Evolutionary conservation across 1,140 invertebrate species (phyloP), one percentile per base, ranked within the genome.

Genomic region (Ridgeia piscesae): DNA sequence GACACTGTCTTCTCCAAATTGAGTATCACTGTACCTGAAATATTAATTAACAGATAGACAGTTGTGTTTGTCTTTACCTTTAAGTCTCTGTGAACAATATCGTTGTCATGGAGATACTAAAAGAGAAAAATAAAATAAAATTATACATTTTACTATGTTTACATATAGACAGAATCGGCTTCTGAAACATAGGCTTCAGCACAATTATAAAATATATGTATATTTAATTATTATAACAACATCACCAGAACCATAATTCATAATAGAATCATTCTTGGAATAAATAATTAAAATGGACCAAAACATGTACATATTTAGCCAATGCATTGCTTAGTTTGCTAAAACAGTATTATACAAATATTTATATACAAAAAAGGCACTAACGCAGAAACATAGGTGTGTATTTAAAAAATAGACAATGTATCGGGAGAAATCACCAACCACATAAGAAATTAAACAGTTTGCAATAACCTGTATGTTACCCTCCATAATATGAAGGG

Each of bases 71-170:
- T 21, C 2, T 77, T 91, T 92, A 95, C 95, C 93, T 96, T 96
- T 34, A 96, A 94, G 92, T 96, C 96, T 88, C 96, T 94, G 93
- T 96, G 96, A 34, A 96, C 95, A 33, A 96, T 95, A 34, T 94
- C 96, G 93, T 96, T 95, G 17, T 94, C 93, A 93, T 96, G 96
- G 21, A 96, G 95, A 94, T 96, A 96, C 96, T 96, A 94, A n/a
- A 95, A 95, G n/a, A n/a, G n/a, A n/a, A 48, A n/a, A 91, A 34
- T 27, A 6, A 90, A 0, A 77, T 27, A 77, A 77, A 77, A 21
- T 50, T 50, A 50, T 77, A 77, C 42, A 6, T 42, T 42, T 42
- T 42, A 42, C 42, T 6, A 42, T 42, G 42, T 42, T 77, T 77
- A 77, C 58, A 77, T 31, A 21, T 77, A 31, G n/a, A n/a, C n/a